Base-by-base conservation (phyloP, 2,797 vertebrate genomes). In the Myripristis murdjan region DNA sequence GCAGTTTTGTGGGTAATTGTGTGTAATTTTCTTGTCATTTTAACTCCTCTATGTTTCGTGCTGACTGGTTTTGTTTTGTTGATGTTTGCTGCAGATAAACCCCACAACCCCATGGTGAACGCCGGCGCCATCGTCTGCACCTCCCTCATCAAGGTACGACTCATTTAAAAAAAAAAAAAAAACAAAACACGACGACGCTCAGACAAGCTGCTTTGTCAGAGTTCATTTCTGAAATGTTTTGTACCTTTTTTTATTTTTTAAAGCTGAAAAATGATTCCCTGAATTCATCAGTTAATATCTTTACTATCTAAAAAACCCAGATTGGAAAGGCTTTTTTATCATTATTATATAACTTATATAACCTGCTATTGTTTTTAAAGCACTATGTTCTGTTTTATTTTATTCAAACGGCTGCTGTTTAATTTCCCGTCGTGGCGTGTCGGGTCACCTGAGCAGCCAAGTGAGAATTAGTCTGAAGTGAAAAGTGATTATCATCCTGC, bases 31-130 rank as follows among this genome's bases (percentile, higher is more conserved):
- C n/a, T n/a, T n/a, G n/a, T n/a, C n/a, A n/a, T n/a, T n/a, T n/a
- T n/a, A n/a, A n/a, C n/a, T n/a, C n/a, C n/a, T n/a, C n/a, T n/a
- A n/a, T n/a, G n/a, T n/a, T n/a, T n/a, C n/a, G n/a, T n/a, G n/a
- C n/a, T 43, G 15, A 54, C 16, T 18, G 9, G 5, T 51, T 43
- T 18, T 12, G 35, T 3, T 44, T 20, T 18, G 6, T 24, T 26
- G 8, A 47, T 16, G 26, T 9, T 58, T 26, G 31, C 57, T 76
- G 23, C 94, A 99, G 98, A 99, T 89, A 99, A 96, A 87, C 98
- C 98, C 47, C 98, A 99, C 91, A 99, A 99, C 90, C 98, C 98
- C 83, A 99, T 99, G 98, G 98, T 99, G 79, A 99, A 99, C 67
- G 98, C 98, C 51, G 98, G 98, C 37, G 98, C 98, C 54, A 99